A percentile compares a stretch with the other conserved stretches of the same genome.
phyloP scores from a whole-genome alignment of 2,888 invertebrate species.

The Volucella bombylans region DNA sequence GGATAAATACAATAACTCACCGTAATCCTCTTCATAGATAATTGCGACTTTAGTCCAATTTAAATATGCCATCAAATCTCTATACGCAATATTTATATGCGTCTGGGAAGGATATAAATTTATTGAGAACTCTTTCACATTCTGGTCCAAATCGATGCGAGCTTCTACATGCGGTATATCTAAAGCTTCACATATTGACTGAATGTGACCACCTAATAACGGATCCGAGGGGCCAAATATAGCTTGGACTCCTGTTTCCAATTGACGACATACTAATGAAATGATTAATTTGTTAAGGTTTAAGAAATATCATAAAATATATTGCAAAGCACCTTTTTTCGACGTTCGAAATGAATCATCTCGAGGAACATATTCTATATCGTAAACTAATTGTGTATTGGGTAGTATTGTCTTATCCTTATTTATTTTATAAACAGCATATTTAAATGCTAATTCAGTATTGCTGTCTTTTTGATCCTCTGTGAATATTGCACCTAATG shows the following conservation, averaged over 20 bases:
- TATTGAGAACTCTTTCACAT: constrained; percentile 88
- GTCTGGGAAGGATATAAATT: constrained; percentile 94
- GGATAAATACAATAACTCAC: constrained; percentile 84
- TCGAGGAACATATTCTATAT: constrained; percentile 93
- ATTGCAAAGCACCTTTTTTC: constrained; percentile 88
- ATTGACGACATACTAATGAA: constrained; percentile 82
- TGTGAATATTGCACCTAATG: constrained; percentile 94
- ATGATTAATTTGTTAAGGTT: too few species aligned
- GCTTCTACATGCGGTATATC: constrained; percentile 95
- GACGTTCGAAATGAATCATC: constrained; percentile 96
- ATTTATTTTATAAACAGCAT: constrained; percentile 96
- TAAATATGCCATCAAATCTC: constrained; percentile 92
- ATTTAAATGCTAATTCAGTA: constrained; percentile 95
- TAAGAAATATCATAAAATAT: background rate
- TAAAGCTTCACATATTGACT: constrained; percentile 93
- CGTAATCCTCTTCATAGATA: constrained; percentile 95
- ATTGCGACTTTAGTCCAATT: constrained; percentile 97
- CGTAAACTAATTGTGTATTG: constrained; percentile 94
- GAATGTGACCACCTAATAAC: constrained; percentile 90
- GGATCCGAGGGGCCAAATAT: constrained; percentile 94
- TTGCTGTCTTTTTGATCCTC: constrained; percentile 94
- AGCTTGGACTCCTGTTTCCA: constrained; percentile 92
- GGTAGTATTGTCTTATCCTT: constrained; percentile 92
- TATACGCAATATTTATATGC: constrained; percentile 91
- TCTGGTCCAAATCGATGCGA: constrained; percentile 86